These are phyloP conservation scores for Periophthalmus magnuspinnatus DNA, from an alignment of 2,797 vertebrate genomes.

Conservation along the genomic window DNA sequence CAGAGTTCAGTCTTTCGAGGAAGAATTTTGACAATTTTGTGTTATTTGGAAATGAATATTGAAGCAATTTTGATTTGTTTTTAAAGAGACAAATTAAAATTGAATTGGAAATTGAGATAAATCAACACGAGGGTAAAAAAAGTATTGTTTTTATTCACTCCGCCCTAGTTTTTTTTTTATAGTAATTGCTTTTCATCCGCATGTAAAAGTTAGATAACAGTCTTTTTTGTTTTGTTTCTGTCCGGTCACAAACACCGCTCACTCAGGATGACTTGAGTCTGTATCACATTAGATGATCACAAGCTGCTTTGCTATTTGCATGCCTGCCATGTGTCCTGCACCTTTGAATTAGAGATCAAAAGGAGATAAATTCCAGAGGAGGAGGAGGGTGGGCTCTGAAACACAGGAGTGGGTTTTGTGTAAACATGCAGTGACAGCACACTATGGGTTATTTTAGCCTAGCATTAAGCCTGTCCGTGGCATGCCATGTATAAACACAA, in stretches of 20 bases:
- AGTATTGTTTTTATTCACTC: too few relatives aligned
- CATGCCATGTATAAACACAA: constrained; percentile 81
- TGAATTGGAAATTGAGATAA: too few relatives aligned
- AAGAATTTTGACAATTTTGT: too few relatives aligned
- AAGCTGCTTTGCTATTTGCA: constrained; percentile 83
- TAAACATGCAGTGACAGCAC: constrained; percentile 89
- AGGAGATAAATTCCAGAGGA: constrained; percentile 86
- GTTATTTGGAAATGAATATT: too few relatives aligned
- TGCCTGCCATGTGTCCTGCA: constrained; percentile 86
- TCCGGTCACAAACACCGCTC: constrained; percentile 66
- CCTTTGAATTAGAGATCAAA: constrained; percentile 94
- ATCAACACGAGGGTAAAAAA: too few relatives aligned
- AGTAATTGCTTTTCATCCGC: not conserved
- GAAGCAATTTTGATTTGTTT: too few relatives aligned
- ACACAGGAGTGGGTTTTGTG: constrained; percentile 85
- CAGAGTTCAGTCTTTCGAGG: too few relatives aligned
- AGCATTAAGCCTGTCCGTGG: constrained; percentile 84
- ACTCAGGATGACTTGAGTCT: constrained; percentile 71
- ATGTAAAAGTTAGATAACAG: not conserved
- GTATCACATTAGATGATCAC: constrained; percentile 88
- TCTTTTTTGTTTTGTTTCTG: constrained; percentile 49
- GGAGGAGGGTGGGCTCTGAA: constrained; percentile 50
- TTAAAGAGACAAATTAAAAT: too few relatives aligned
- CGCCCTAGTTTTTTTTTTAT: not conserved
- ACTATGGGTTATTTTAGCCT: constrained; percentile 86